A percentile compares a stretch with the other conserved stretches of the same genome.
Conservation (phyloP, 2,113 vertebrate species). For the Ceyx margarethae region DNA sequence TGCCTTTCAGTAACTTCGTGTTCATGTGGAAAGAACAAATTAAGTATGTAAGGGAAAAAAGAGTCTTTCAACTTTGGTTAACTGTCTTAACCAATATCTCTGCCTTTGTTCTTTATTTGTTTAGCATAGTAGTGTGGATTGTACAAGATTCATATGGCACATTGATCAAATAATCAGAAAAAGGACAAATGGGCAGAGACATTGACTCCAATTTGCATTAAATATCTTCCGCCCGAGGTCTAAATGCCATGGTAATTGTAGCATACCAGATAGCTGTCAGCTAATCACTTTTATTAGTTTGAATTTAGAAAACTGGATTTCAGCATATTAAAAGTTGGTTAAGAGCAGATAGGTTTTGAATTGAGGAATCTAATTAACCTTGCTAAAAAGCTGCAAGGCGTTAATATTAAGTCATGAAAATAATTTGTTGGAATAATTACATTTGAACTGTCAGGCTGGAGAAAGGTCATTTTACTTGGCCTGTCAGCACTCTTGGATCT, state of each 20-base stretch:
- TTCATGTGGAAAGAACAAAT: slow-evolving; percentile 19
- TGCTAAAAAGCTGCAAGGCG: slow-evolving; percentile 70
- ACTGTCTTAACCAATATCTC: slow-evolving; percentile 36
- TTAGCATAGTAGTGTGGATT: not conserved
- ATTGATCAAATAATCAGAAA: slow-evolving; percentile 49
- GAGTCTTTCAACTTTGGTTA: not conserved
- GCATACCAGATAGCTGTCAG: slow-evolving; percentile 63
- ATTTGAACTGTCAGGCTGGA: slow-evolving; percentile 58
- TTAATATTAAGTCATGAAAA: slow-evolving; percentile 71
- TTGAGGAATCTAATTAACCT: slow-evolving; percentile 74
- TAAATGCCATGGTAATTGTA: slow-evolving; percentile 53
- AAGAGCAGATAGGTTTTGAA: slow-evolving; percentile 71
- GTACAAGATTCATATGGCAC: slow-evolving; percentile 47
- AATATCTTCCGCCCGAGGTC: slow-evolving; percentile 49
- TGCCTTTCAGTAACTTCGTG: slow-evolving; percentile 7
- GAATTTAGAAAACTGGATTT: slow-evolving; percentile 71
- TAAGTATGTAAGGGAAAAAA: not conserved
- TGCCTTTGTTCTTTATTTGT: slow-evolving; percentile 43
- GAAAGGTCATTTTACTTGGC: slow-evolving; percentile 63
- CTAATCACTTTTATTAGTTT: slow-evolving; percentile 75
- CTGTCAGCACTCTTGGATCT: not conserved
- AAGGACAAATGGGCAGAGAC: slow-evolving; percentile 60
- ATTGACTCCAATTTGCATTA: slow-evolving; percentile 57
- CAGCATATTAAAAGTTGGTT: slow-evolving; percentile 70
- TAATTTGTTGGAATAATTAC: slow-evolving; percentile 73